phyloP scores from a whole-genome alignment of 2,888 invertebrate genomes.

The Stenurella melanura region DNA sequence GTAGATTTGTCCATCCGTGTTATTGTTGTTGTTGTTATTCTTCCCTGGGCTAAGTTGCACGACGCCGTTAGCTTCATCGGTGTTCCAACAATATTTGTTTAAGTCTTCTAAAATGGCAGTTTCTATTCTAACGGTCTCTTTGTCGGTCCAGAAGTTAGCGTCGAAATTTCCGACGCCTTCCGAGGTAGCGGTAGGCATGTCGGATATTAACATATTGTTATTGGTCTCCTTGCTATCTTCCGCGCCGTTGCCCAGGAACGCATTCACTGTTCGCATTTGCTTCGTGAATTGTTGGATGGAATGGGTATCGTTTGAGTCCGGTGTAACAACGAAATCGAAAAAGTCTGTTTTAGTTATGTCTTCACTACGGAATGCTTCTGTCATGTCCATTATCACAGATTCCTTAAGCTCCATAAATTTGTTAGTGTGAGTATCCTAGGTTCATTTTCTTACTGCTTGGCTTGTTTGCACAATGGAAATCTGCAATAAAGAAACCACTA shows the following conservation, averaged over 20 bases:
- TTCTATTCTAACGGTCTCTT: conserved; percentile 83
- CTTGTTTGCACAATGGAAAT: conserved; percentile 27
- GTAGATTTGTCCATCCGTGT: conserved; percentile 89
- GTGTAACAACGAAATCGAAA: conserved; percentile 91
- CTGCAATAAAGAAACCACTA: conserved; percentile 44
- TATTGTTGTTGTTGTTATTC: conserved; percentile 68
- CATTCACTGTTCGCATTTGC: conserved; percentile 82
- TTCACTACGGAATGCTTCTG: conserved; percentile 86
- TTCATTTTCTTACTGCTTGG: conserved; percentile 36
- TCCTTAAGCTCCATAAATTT: conserved; percentile 65
- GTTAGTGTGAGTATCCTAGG: conserved; percentile 11
- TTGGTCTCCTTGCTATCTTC: conserved; percentile 79
- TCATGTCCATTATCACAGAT: conserved; percentile 86
- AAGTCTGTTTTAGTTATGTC: conserved; percentile 91
- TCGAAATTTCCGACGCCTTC: conserved; percentile 70
- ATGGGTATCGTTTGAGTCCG: conserved; percentile 82
- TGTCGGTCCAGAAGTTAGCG: conserved; percentile 81
- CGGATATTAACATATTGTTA: conserved; percentile 66
- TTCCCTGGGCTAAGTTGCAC: conserved; percentile 66
- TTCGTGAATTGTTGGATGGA: conserved; percentile 78
- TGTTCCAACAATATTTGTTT: conserved; percentile 89
- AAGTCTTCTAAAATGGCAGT: conserved; percentile 88
- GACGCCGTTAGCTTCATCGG: conserved; percentile 77
- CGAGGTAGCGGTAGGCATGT: conserved; percentile 72
- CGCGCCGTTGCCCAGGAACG: conserved; percentile 77